These are phyloP conservation scores for Cylloceria caligata DNA, from an alignment of 2,888 invertebrate genomes.

Conservation along the genomic window DNA sequence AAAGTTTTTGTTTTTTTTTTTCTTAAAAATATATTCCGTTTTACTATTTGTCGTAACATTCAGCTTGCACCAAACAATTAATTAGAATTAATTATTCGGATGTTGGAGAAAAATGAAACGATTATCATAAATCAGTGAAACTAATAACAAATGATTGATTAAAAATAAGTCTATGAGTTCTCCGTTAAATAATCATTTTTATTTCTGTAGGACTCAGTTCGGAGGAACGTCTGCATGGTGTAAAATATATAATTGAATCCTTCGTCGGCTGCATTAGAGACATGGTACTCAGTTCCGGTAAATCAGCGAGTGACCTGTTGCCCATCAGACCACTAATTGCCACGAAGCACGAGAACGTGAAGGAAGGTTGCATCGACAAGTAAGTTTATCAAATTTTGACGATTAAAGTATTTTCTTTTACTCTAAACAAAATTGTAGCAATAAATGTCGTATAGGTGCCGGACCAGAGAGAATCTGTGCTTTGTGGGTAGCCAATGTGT, in stretches of 20 bases:
- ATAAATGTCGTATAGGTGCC: conserved; percentile 85
- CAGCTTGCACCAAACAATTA: too few species aligned
- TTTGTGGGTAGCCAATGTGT: conserved; percentile 95
- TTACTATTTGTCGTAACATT: too few species aligned
- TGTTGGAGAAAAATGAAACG: too few species aligned
- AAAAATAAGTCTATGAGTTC: neutral
- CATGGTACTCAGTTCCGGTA: conserved; percentile 93
- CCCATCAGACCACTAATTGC: conserved; percentile 94
- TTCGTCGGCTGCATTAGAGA: conserved; percentile 96
- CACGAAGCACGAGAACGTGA: conserved; percentile 95
- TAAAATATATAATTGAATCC: conserved; percentile 96
- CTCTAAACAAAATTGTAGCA: neutral
- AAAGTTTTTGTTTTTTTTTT: too few species aligned
- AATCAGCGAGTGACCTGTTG: conserved; percentile 92
- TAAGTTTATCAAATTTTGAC: conserved; percentile 72
- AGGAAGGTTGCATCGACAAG: conserved; percentile 95
- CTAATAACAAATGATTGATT: neutral
- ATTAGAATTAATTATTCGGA: too few species aligned
- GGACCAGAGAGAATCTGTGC: conserved; percentile 93
- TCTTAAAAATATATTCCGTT: too few species aligned
- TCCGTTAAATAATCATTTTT: neutral
- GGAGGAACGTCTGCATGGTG: conserved; percentile 94
- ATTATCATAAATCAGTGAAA: neutral
- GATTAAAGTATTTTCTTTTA: neutral
- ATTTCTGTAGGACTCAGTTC: conserved; percentile 88